Percentiles rank a stretch among this genome's conserved stretches.
These are phyloP conservation scores for Tipula helvola DNA, from an alignment of 2,888 invertebrate species.

Conservation along the genomic window DNA sequence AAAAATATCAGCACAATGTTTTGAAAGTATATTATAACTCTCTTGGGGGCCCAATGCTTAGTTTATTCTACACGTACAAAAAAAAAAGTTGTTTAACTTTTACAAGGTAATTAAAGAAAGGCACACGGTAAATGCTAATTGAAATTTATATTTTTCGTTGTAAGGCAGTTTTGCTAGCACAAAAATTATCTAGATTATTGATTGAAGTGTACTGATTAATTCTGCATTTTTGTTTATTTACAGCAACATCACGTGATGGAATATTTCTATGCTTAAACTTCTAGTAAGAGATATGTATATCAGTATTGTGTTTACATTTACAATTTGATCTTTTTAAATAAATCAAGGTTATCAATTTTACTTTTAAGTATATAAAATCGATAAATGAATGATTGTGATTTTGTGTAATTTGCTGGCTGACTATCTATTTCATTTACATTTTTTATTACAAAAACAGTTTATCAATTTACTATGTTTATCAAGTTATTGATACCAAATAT, in stretches of 20 bases:
- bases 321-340: background rate
- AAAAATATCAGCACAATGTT: background rate
- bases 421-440: background rate
- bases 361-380: background rate
- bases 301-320: background rate
- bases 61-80: background rate
- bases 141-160: background rate
- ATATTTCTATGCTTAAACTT: background rate
- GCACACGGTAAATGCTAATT: background rate
- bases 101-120: background rate
- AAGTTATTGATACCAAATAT: background rate
- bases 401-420: background rate
- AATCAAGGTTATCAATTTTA: background rate
- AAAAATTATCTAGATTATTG: background rate
- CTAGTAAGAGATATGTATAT: background rate
- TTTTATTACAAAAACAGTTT: background rate
- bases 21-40: background rate
- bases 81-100: background rate
- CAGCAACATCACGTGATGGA: background rate
- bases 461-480: background rate
- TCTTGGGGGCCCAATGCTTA: constrained; percentile 4
- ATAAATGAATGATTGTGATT: background rate
- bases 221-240: background rate
- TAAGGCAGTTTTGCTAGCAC: background rate
- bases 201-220: background rate